These are phyloP conservation scores for Malaclemys terrapin DNA, from an alignment of 2,113 vertebrate species.

Conservation along the genomic window DNA sequence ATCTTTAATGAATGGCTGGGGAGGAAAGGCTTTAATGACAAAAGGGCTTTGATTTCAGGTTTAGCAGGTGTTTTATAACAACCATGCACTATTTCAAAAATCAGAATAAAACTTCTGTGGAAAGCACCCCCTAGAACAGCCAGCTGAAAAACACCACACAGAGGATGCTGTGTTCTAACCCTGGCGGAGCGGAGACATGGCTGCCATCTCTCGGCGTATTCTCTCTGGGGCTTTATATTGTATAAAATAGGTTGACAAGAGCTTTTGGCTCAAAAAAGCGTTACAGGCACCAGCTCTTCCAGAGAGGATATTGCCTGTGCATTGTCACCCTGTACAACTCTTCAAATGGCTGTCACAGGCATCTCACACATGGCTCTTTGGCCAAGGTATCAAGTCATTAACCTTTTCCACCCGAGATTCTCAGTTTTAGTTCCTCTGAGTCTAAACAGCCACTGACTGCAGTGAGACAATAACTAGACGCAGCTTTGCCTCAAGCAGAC, in stretches of 20 bases:
- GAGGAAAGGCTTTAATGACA: background rate
- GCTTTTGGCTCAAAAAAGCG: background rate
- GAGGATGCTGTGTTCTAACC: background rate
- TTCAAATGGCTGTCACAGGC: background rate
- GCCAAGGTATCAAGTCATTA: background rate
- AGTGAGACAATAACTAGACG: background rate
- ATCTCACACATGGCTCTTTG: background rate
- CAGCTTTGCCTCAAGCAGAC: background rate
- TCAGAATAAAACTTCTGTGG: background rate
- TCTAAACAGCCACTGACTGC: rapidly evolving
- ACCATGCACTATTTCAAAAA: too few relatives aligned
- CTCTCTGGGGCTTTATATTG: background rate
- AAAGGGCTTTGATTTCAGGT: background rate
- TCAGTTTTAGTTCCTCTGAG: background rate
- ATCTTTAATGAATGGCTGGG: background rate
- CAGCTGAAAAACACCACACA: rapidly evolving
- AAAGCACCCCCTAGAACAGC: background rate
- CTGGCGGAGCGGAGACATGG: background rate
- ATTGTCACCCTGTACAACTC: background rate
- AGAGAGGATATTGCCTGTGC: background rate
- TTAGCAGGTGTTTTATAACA: background rate
- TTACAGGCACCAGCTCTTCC: background rate
- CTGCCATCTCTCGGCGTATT: background rate
- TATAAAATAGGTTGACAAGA: background rate
- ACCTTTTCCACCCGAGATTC: background rate